Base-by-base conservation (phyloP, 2,888 invertebrate species). In the Argyresthia goedartella region DNA sequence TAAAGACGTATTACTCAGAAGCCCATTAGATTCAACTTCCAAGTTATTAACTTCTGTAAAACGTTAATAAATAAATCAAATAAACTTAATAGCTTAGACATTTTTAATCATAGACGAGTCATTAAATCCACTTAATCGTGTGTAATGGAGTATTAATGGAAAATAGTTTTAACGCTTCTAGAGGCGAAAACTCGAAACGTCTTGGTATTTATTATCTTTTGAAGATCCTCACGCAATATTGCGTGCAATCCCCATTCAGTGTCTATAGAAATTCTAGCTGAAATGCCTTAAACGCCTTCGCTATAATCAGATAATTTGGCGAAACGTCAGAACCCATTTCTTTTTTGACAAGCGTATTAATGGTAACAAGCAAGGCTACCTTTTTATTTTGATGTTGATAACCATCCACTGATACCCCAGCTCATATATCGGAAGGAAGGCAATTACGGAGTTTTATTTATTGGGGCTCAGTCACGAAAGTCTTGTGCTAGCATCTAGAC, bases 151-250 rank as follows among this genome's bases (percentile, higher is more conserved):
- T 8, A 8, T 39, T 9, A 39, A 39, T 3, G 8, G 39, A 9
- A 39, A 11, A 39, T 39, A 11, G n/a, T 39, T 39, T 39, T 11
- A 39, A 39, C 39, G n/a, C 39, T n/a, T 39, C 8, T 8, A 11
- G 39, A 11, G 39, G 39, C 39, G n/a, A 39, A 39, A 39, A 39
- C 10, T 11, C 39, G 10, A n/a, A 39, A 11, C 6, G 25, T 39
- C 39, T 39, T 39, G 4, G 39, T 11, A 39, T 44, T 46, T 46
- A 49, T 49, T 36, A 13, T 35, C 36, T 49, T 49, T 36, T 35
- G 15, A 3, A 56, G 59, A 64, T 34, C n/a, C 48, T 43, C 73
- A 73, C 73, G 73, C 73, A 54, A 73, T 57, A 52, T 73, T 55
- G 73, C 73, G 73, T 73, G 73, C 62, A 50, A 62, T 50, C 56